Base-by-base conservation (phyloP, 2,113 vertebrate species). In the Pyxicephalus adspersus region DNA sequence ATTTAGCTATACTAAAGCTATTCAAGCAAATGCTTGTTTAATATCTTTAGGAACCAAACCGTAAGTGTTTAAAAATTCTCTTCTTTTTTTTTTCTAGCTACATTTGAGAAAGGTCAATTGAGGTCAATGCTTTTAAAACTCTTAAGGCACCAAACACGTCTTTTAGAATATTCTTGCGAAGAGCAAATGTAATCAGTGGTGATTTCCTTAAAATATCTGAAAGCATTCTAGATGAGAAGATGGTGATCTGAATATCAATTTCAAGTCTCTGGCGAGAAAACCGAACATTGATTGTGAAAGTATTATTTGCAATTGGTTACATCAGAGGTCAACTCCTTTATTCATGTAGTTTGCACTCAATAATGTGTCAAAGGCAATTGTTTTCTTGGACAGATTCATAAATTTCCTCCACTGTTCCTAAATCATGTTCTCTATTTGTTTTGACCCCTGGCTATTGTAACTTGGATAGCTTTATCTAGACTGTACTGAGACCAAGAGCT, bases 21-120 rank as follows among this genome's bases (percentile, higher is more conserved):
- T 61, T 75, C 72, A 61, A 61, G 57, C 54, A 61, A 75, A 75
- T 11, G 72, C 57, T 26, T 75, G 72, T 75, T 75, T 60, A 75
- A 45, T 61, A 60, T 74, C 58, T 50, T 75, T 60, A 61, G 38
- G 55, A 61, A 61, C 45, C 25, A 61, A 75, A 38, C 16, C 13
- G 22, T 45, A 45, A 61, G 57, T 61, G 52, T 57, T 57, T 58
- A 17, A 74, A 74, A 23, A 19, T 20, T 15, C 20, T 13, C 19
- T 45, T 61, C 5, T 45, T 18, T 28, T 20, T 45, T 45, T 75
- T 22, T 45, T 25, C 28, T 61, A 15, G 25, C 13, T 38, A 23
- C 71, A 61, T 18, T 57, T 5, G 3, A 20, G 18, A 4, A 51
- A 76, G 45, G 57, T 76, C 58, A 63, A 5, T 3, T 25, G 25